Conservation (phyloP, 2,797 vertebrate genomes). For the Numenius phaeopus region DNA sequence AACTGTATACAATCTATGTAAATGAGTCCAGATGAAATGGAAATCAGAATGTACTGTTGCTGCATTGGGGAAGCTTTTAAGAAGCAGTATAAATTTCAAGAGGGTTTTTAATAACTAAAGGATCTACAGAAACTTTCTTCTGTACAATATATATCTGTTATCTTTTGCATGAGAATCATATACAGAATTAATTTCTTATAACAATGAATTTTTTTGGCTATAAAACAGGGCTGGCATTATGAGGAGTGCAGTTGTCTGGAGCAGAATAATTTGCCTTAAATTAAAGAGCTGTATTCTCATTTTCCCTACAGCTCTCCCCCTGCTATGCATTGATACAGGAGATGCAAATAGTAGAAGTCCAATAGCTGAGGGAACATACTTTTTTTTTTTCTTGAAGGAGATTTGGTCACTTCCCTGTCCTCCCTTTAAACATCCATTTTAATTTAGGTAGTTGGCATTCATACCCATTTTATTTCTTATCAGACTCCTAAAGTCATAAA, state of each 20-base stretch:
- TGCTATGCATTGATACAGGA: background rate
- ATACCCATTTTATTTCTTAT: background rate
- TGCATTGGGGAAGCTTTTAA: background rate
- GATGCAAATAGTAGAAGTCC: background rate
- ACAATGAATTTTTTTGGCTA: background rate
- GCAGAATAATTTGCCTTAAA: background rate
- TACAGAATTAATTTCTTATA: background rate
- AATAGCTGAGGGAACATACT: background rate
- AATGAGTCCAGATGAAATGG: background rate
- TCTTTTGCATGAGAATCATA: background rate
- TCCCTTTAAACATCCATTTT: background rate
- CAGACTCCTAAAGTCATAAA: background rate
- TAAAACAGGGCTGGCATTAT: background rate
- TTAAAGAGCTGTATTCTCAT: background rate
- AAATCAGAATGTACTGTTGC: background rate
- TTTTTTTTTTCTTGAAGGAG: background rate
- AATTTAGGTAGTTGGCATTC: background rate
- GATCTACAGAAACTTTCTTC: background rate
- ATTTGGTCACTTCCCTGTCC: background rate
- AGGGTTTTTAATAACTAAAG: background rate
- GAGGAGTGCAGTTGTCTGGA: background rate
- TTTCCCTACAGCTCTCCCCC: background rate
- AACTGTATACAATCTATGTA: background rate
- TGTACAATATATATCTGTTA: background rate
- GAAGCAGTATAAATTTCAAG: background rate